These are phyloP conservation scores for Caenorhabditis wallacei DNA, from an alignment of 2,888 invertebrate genomes.

Conservation along the genomic window DNA sequence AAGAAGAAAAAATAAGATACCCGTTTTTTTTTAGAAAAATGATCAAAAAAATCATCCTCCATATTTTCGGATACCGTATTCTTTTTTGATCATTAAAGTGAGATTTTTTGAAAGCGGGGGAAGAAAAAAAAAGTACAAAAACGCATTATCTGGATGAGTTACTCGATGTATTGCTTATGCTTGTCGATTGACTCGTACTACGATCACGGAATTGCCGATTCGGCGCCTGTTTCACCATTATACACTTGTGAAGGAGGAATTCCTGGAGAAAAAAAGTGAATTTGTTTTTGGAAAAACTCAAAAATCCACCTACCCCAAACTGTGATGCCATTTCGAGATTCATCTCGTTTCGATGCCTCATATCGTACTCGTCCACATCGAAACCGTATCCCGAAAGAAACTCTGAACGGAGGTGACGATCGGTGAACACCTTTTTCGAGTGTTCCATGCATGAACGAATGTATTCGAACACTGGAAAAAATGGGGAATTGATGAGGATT, in stretches of 20 bases:
- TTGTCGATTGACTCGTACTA: conserved; percentile 67
- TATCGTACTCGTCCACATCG: conserved; percentile 59
- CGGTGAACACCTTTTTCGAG: conserved; percentile 66
- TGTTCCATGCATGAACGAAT: conserved; percentile 71
- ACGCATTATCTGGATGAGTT: background rate
- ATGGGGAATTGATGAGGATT: background rate
- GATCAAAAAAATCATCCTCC: conserved; percentile 1
- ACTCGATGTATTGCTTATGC: conserved; percentile 53
- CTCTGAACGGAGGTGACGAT: conserved; percentile 64
- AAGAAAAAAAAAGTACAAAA: conserved; percentile 1
- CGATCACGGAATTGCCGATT: conserved; percentile 71
- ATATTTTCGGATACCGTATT: conserved; percentile 26
- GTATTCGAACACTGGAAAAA: conserved; percentile 68
- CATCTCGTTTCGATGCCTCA: conserved; percentile 55
- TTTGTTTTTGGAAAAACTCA: too few relatives aligned
- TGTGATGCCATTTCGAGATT: conserved; percentile 61
- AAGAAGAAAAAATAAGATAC: conserved; percentile 13
- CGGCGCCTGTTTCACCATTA: conserved; percentile 67
- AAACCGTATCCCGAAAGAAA: conserved; percentile 67
- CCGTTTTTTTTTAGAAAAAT: conserved; percentile 19
- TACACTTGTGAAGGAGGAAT: conserved; percentile 70
- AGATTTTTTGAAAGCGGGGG: background rate
- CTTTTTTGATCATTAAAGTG: background rate
- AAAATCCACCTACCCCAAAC: conserved; percentile 52
- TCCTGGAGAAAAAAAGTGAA: conserved; percentile 54